phyloP scores from a whole-genome alignment of 2,888 invertebrate species.

The Callyntrura guangdongensis region DNA sequence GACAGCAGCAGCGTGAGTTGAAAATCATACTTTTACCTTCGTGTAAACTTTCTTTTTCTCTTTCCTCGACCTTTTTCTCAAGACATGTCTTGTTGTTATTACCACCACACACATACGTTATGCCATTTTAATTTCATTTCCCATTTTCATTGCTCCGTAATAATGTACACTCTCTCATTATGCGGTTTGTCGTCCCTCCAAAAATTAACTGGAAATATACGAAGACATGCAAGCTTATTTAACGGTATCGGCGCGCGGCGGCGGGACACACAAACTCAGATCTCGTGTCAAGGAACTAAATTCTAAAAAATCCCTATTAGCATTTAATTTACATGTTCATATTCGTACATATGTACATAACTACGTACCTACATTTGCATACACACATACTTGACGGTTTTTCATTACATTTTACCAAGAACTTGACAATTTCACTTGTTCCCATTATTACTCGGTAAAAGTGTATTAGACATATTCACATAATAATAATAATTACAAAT shows the following conservation, averaged over 20 bases:
- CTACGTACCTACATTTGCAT: neutral
- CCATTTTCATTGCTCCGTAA: slow-evolving; percentile 21
- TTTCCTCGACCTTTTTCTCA: neutral
- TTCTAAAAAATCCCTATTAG: slow-evolving; percentile 53
- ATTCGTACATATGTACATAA: neutral
- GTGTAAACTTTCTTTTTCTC: slow-evolving; percentile 11
- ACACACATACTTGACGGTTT: neutral
- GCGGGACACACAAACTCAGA: neutral
- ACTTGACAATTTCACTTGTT: slow-evolving; percentile 40
- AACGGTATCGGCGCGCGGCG: neutral
- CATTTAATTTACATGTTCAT: slow-evolving; percentile 53
- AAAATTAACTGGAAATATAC: slow-evolving; percentile 27
- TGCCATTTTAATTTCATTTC: slow-evolving; percentile 41
- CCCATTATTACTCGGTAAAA: slow-evolving; percentile 40
- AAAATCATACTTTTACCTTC: slow-evolving; percentile 24
- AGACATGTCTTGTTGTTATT: slow-evolving; percentile 5
- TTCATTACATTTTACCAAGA: slow-evolving; percentile 37
- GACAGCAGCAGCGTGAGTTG: neutral
- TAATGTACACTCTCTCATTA: slow-evolving; percentile 42
- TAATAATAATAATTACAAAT: slow-evolving; percentile 16
- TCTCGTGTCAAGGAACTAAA: slow-evolving; percentile 40
- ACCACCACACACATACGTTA: neutral
- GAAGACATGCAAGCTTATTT: neutral
- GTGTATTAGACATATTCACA: slow-evolving; percentile 10
- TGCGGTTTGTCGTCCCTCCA: slow-evolving; percentile 23